Evolutionary conservation across 1,140 invertebrate genomes (phyloP).

Genomic region (Eueides isabella): DNA sequence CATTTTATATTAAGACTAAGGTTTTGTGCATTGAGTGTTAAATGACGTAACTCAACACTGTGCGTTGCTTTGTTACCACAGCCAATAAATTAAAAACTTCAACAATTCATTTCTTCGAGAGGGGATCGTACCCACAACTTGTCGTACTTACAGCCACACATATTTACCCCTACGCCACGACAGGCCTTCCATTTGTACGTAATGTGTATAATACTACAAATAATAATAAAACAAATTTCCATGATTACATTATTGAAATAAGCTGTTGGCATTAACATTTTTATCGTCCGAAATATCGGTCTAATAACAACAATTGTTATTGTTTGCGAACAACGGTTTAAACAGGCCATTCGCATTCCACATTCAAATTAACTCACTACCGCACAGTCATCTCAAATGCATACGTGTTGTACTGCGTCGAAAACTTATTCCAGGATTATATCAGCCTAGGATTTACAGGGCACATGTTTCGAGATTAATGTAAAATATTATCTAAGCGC

Average conservation of each 20-base stretch:
- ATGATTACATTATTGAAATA: neutral
- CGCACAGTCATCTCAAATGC: constrained; percentile 21
- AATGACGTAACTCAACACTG: no score
- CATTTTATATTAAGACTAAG: no score
- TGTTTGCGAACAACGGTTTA: constrained; percentile 23
- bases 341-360: constrained; percentile 25
- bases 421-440: constrained; percentile 31
- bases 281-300: constrained; percentile 14
- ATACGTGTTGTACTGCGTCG: constrained; percentile 34
- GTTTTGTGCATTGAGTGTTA: no score
- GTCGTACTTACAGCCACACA: no score
- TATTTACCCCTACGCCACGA: no score
- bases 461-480: neutral
- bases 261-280: constrained; percentile 6
- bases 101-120: no score
- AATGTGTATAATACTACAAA: no score
- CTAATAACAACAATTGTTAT: constrained; percentile 16
- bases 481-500: neutral
- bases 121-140: no score
- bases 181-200: no score
- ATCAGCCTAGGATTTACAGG: constrained; percentile 24
- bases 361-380: constrained; percentile 26
- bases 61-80: no score
- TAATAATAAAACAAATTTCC: neutral
- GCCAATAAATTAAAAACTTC: no score